Base-by-base conservation (phyloP, 2,888 invertebrate genomes). In the Amiota mariae region DNA sequence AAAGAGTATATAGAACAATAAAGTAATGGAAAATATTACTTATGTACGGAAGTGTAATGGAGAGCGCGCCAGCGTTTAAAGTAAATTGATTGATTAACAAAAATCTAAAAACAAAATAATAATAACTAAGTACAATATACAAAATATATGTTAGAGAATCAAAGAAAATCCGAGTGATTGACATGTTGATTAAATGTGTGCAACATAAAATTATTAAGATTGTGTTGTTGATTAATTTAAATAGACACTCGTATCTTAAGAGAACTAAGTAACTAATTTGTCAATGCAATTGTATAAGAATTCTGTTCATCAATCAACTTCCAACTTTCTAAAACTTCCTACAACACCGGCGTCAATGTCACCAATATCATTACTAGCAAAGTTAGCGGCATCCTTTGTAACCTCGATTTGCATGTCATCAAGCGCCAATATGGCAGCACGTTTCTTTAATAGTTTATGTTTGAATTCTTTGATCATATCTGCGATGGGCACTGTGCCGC, bases 401-500 rank as follows among this genome's bases (percentile, higher is more conserved):
- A 95, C 90, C 89, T 95, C 93, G 77, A 95, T 93, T 76, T 92
- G 91, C 95, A 95, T 94, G 20, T 94, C 93, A 82, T 95, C 95
- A 75, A 95, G 90, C 10, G 94, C 93, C 70, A 95, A 88, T 66
- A 95, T 90, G 13, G 92, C 92, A 46, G 93, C 92, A 80, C 94
- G 92, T 74, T 92, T 93, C 77, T 93, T 92, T 74, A 92, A 89
- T 63, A 95, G 89, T 72, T 92, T 92, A 54, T 91, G 90, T 87
- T 95, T 95, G 77, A 95, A 92, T 84, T 92, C 92, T 88, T 94
- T 93, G 76, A 96, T 94, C 95, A 97, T 96, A 71, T 96, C 95
- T 47, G 91, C 91, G 71, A 96, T 90, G 18, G 96, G 95, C 20
- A 95, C 92, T 20, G 93, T 93, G n/a, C 97, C 97, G 10, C 97